Evolutionary conservation across 2,113 vertebrate species (phyloP).

Genomic region (Eublepharis macularius): DNA sequence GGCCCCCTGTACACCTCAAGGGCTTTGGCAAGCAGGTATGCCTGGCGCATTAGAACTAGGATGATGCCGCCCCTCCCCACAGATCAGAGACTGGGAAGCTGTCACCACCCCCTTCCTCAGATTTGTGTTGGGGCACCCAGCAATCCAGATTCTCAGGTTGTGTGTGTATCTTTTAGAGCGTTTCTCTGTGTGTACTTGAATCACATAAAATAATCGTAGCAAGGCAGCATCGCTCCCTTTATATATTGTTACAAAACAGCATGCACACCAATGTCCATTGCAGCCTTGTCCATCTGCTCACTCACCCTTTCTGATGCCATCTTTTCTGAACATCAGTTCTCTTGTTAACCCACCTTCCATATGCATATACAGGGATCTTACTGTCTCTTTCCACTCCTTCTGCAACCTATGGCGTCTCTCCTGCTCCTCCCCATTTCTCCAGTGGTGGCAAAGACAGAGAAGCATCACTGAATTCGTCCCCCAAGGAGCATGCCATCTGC

Average conservation of each 20-base stretch:
- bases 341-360: too few species aligned
- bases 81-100: background rate
- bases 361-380: background rate
- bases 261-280: background rate
- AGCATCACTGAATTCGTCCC: background rate
- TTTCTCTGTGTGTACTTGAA: background rate
- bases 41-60: background rate
- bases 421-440: background rate
- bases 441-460: background rate
- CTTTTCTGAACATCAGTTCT: background rate
- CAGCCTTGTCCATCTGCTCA: background rate
- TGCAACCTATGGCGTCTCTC: background rate
- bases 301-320: background rate
- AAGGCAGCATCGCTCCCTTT: background rate
- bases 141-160: too few species aligned
- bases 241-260: background rate
- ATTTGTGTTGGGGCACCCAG: background rate
- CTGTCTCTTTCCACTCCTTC: background rate
- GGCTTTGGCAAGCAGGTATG: background rate
- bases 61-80: too few species aligned
- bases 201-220: background rate
- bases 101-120: background rate
- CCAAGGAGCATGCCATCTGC: background rate
- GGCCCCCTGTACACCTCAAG: background rate
- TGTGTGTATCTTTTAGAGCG: too few species aligned